Percentiles rank a stretch among this genome's conserved stretches.
Conservation (phyloP, 2,888 invertebrate genomes). For the Andrena hattorfiana region DNA sequence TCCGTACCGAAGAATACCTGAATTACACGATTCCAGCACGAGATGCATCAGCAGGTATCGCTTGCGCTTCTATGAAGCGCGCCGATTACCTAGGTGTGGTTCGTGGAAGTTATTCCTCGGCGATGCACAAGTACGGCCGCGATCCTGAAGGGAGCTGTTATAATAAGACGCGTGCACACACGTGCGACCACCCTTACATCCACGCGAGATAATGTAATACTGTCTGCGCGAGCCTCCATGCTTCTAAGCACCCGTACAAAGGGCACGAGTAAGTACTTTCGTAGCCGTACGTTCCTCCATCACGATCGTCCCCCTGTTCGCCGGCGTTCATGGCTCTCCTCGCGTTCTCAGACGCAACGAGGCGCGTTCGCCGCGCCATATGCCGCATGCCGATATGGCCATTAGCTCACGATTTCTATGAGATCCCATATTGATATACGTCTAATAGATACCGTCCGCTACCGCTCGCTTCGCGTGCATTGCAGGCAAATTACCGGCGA, state of each 20-base stretch:
- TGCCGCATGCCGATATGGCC: constrained; percentile 76
- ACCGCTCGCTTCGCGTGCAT: constrained; percentile 63
- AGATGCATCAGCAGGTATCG: constrained; percentile 36
- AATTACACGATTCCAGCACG: background rate
- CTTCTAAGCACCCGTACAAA: constrained; percentile 73
- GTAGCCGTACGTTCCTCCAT: constrained; percentile 62
- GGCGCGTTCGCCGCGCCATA: constrained; percentile 63
- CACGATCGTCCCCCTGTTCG: constrained; percentile 54
- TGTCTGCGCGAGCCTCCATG: constrained; percentile 66
- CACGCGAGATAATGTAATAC: constrained; percentile 62
- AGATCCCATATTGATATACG: constrained; percentile 79
- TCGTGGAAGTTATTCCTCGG: constrained; percentile 55
- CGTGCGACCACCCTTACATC: constrained; percentile 28
- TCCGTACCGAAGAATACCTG: background rate
- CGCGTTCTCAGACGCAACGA: constrained; percentile 39
- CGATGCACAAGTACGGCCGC: constrained; percentile 27
- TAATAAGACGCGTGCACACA: constrained; percentile 53
- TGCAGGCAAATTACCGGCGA: constrained; percentile 39
- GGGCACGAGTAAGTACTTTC: constrained; percentile 57
- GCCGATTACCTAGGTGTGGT: constrained; percentile 64
- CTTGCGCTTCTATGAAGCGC: constrained; percentile 46
- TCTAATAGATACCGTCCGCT: constrained; percentile 77
- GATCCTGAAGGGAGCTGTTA: constrained; percentile 44
- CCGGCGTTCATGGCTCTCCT: constrained; percentile 12
- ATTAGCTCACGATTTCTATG: constrained; percentile 76